Evolutionary conservation across 2,888 invertebrate species (phyloP), one percentile per base, ranked within the genome.

Genomic region (Elgonia sp.): DNA sequence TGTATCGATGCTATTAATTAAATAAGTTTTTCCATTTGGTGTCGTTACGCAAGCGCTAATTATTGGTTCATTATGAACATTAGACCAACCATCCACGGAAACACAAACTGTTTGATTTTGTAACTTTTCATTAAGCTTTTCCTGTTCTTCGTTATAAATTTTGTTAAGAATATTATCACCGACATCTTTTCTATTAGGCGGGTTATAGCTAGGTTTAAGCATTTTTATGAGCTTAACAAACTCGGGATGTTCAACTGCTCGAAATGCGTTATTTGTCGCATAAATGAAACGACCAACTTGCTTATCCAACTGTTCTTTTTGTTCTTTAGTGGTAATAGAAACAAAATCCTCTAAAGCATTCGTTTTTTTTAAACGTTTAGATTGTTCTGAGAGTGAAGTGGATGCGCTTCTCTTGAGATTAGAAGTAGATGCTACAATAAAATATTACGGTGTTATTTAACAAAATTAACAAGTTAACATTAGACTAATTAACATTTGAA

Each of bases 131-230:
- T 42, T 5, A 55, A 75, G 37, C 53, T 84, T 76, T 69, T 14
- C 20, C 39, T 70, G 70, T 55, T 84, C 76, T 8, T 84, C 39
- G 7, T 69, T n/a, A 53, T 77, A 77, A 46, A 77, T 20, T n/a
- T 69, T 39, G 14, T 84, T 39, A 46, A 84, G 69, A 20, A 84
- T 20, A 62, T 69, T 14, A 21, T 21, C 37, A 14, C 83, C 57
- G 57, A 84, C 55, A 60, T 69, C 50, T 50, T 76, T 39, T 50
- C 83, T 84, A 39, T 84, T 55, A 16, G 75, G 53, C 40, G 67
- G 82, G 18, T 75, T 75, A 14, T 83, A 83, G 29, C 75, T 75
- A 21, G 82, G 82, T 75, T 57, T 83, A n/a, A 83, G 12, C 21
- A 83, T 9, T 42, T 73, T 53, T 3, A 65, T 50, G 39, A 82